A percentile compares a stretch with the other conserved stretches of the same genome.
phyloP scores from a whole-genome alignment of 2,797 vertebrate genomes.

The Pipistrellus nathusii region DNA sequence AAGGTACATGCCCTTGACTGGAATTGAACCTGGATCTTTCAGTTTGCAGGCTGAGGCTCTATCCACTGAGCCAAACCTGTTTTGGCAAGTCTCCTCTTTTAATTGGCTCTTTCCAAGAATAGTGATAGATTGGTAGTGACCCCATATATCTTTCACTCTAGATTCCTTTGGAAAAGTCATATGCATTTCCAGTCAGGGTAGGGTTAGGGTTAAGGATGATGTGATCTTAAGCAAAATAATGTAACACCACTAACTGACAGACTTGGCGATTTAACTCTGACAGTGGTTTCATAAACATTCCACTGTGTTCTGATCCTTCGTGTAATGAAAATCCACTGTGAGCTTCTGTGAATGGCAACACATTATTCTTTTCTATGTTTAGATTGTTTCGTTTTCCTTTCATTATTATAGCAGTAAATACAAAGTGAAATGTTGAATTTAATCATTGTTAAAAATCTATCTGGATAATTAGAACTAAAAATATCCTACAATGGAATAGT shows the following conservation, averaged over 20 bases:
- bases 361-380: not conserved
- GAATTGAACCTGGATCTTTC: no score
- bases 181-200: not conserved
- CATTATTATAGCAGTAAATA: not conserved
- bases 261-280: not conserved
- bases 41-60: no score
- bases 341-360: not conserved
- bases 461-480: not conserved
- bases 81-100: not conserved
- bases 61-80: no score
- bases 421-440: not conserved
- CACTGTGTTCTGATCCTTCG: not conserved
- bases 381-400: not conserved
- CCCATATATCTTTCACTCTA: not conserved
- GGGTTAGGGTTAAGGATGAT: not conserved
- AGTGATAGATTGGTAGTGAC: not conserved
- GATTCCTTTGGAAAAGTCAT: not conserved
- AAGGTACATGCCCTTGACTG: no score
- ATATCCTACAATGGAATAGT: not conserved
- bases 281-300: not conserved
- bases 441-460: constrained; percentile 42
- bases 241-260: not conserved
- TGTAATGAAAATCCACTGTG: not conserved
- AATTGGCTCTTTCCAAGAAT: not conserved
- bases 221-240: not conserved